Evolutionary conservation across 2,113 vertebrate genomes (phyloP).

Genomic region (Asarcornis scutulata): DNA sequence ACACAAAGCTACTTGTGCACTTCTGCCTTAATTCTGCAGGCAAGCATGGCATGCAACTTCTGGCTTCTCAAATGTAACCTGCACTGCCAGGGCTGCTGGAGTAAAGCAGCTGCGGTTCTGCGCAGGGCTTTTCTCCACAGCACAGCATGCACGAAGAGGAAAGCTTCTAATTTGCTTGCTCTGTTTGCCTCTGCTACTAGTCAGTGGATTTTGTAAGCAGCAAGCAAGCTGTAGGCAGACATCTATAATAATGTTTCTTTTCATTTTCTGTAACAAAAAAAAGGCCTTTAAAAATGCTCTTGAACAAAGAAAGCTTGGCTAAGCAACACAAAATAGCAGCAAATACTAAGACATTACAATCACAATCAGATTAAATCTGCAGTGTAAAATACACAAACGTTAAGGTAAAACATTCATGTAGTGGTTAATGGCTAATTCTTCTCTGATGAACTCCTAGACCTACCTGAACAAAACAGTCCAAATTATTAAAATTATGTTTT

Average conservation of each 20-base stretch:
- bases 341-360: not conserved
- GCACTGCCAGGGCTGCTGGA: not conserved
- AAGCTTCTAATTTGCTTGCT: conserved; percentile 10
- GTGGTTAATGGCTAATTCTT: conserved; percentile 34
- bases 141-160: not conserved
- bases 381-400: not conserved
- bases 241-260: conserved; percentile 17
- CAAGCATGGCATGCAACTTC: not conserved
- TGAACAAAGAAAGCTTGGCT: conserved; percentile 3
- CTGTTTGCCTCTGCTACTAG: not conserved
- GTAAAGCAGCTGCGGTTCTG: not conserved
- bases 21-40: not conserved
- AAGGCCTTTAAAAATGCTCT: not conserved
- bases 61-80: not conserved
- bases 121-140: not conserved
- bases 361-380: not conserved
- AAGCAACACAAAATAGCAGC: not conserved
- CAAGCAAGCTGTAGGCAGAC: not conserved
- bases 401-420: conserved; percentile 8
- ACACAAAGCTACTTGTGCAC: not conserved
- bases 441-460: not conserved
- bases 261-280: conserved; percentile 33
- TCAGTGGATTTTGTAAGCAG: not conserved
- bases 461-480: conserved; percentile 31
- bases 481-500: conserved; percentile 52